Base-by-base conservation (phyloP, 2,888 invertebrate species). In the Emmelina monodactyla region DNA sequence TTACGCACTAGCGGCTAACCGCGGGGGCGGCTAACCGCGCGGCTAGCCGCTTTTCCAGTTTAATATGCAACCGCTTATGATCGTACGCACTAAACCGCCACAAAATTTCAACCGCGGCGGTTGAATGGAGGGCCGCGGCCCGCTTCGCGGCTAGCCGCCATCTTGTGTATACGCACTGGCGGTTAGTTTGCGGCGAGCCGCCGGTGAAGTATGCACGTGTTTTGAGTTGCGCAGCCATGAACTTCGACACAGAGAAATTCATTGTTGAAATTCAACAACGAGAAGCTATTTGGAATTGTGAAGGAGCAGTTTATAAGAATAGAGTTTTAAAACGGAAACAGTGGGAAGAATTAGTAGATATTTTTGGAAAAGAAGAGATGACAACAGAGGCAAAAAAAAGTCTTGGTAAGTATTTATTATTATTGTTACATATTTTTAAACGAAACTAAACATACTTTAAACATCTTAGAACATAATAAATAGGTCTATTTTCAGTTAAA, bases 281-380 rank as follows among this genome's bases (percentile, higher is more conserved):
- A 7, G 12, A 9, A 6, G 32, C 19, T 14, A 32, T 34, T 14
- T 28, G 16, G 28, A 28, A 28, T 33, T 25, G 12, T 9, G 19
- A 28, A 33, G 10, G 10, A 9, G 22, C 10, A 14, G 16, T 11
- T 11, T 35, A 31, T 14, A 9, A n/a, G 6, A 19, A 37, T 34
- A 38, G 33, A 38, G 14, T 36, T 28, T n/a, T n/a, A 28, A 43
- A 39, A 38, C 34, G 22, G 25, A 42, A 35, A 42, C 33, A 33
- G 31, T 42, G 43, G 43, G 39, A 42, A 37, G 39, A 42, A 39
- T 35, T 39, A 33, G 38, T 41, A 33, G 35, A 42, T 39, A 37
- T 39, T 35, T 41, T 35, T 39, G 41, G 37, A 38, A 32, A 35
- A 32, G 37, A 39, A 25, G 37, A 35, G 33, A 31, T 35, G 33